Conservation (phyloP, 2,113 vertebrate genomes). For the Dromaius novaehollandiae region DNA sequence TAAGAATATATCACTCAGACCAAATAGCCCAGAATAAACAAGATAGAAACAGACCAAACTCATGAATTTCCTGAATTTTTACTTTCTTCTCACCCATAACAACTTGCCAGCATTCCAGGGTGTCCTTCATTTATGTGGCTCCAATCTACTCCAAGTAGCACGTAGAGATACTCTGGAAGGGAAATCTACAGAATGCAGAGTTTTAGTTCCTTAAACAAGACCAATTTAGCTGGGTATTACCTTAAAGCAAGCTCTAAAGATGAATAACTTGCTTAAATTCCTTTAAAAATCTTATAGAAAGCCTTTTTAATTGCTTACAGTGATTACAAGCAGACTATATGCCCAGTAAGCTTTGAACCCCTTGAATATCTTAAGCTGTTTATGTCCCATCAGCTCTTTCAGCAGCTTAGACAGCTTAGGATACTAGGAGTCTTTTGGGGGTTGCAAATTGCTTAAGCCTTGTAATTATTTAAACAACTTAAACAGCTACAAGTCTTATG, state of each 20-base stretch:
- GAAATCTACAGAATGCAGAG: not conserved
- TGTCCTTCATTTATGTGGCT: not conserved
- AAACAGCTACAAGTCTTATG: not conserved
- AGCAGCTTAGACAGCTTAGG: slow-evolving; percentile 10
- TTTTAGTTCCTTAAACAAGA: not conserved
- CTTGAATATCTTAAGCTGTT: slow-evolving; percentile 28
- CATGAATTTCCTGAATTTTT: not conserved
- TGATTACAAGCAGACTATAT: slow-evolving; percentile 1
- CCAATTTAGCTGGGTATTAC: not conserved
- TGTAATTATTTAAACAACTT: slow-evolving; percentile 31
- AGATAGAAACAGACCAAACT: not conserved
- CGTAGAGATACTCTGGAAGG: not conserved
- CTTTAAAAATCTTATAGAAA: slow-evolving; percentile 3
- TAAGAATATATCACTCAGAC: not conserved
- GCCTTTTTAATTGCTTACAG: not conserved
- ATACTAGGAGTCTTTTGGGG: not conserved
- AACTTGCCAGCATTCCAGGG: not conserved
- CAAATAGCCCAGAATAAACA: not conserved
- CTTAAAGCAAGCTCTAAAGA: not conserved
- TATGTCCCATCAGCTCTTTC: slow-evolving; percentile 4
- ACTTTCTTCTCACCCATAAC: not conserved
- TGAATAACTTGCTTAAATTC: not conserved
- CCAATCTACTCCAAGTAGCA: not conserved
- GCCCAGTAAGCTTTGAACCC: slow-evolving; percentile 7
- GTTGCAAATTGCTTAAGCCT: not conserved